Base-by-base conservation (phyloP, 2,888 invertebrate genomes). In the Ganaspis brasiliensis region DNA sequence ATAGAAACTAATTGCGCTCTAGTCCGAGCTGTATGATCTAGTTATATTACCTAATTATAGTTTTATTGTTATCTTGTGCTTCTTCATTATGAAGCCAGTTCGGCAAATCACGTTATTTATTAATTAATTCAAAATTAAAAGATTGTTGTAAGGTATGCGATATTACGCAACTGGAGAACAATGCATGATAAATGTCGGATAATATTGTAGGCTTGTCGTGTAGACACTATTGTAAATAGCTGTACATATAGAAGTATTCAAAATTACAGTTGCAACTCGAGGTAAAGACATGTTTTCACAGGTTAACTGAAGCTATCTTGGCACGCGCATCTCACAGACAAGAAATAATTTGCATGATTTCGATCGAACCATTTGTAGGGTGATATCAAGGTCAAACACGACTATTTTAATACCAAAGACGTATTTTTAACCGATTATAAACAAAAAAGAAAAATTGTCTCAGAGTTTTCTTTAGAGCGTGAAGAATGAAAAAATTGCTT, bases 141-240 rank as follows among this genome's bases (percentile, higher is more conserved):
- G 21, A 14, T 40, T 49, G 37, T 35, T 21, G n/a, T 12, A 24
- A 14, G 35, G 40, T 24, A 40, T 63, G 14, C 6, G 21, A 19
- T 67, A 67, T 67, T 67, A 24, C 67, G 40, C 45, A 67, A 67
- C 21, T 24, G 45, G n/a, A 40, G 45, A 45, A 67, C 67, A 67
- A 67, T 67, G 67, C 26, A 45, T 10, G 67, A 40, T 45, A 45
- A 45, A 67, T 24, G n/a, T 67, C 37, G n/a, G 6, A 40, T 45
- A 12, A 67, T 67, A 67, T 19, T 67, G 40, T 45, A 67, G 45
- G 67, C 67, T 67, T 40, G 45, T 67, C 67, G 67, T 67, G 67
- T 45, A 45, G 19, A 37, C 40, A 67, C 19, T 21, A 24, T 56
- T 52, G 52, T 67, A 45, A 67, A n/a, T 67, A 67, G 45, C 67